Evolutionary conservation across 2,888 invertebrate genomes (phyloP).

Genomic region (Eumerus sabulonum): DNA sequence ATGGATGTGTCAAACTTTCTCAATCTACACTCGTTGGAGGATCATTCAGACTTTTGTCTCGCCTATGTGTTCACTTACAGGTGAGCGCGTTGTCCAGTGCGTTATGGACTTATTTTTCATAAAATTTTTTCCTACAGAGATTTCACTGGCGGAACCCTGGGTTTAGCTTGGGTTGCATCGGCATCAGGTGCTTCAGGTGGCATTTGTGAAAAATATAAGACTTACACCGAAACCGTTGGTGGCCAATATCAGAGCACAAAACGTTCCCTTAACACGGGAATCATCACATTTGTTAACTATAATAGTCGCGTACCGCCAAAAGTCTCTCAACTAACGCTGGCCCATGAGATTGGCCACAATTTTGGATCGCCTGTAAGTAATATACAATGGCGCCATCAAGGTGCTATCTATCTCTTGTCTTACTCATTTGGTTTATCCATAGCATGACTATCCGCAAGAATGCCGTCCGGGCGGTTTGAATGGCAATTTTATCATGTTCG

Average conservation of each 20-base stretch:
- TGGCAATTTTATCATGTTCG: constrained; percentile 99
- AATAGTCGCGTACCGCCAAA: constrained; percentile 97
- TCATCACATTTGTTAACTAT: constrained; percentile 99
- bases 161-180: constrained; percentile 99
- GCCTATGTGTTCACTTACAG: constrained; percentile 98
- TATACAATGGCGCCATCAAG: not conserved
- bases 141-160: constrained; percentile 98
- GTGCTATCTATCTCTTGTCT: not conserved
- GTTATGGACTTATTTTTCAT: not conserved
- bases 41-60: constrained; percentile 98
- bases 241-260: constrained; percentile 96
- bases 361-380: constrained; percentile 96
- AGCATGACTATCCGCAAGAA: constrained; percentile 96
- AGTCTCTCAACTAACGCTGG: constrained; percentile 97
- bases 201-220: constrained; percentile 98
- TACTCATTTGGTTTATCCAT: constrained; percentile 63
- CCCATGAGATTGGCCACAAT: constrained; percentile 99
- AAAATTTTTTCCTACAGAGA: constrained; percentile 82
- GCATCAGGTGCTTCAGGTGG: constrained; percentile 98
- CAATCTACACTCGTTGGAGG: constrained; percentile 96
- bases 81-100: constrained; percentile 71
- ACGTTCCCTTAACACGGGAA: constrained; percentile 97
- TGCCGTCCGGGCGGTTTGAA: constrained; percentile 93
- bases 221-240: constrained; percentile 96
- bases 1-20: constrained; percentile 99